phyloP scores from a whole-genome alignment of 1,140 invertebrate genomes.

The Gyrodactylus bullatarudis region DNA sequence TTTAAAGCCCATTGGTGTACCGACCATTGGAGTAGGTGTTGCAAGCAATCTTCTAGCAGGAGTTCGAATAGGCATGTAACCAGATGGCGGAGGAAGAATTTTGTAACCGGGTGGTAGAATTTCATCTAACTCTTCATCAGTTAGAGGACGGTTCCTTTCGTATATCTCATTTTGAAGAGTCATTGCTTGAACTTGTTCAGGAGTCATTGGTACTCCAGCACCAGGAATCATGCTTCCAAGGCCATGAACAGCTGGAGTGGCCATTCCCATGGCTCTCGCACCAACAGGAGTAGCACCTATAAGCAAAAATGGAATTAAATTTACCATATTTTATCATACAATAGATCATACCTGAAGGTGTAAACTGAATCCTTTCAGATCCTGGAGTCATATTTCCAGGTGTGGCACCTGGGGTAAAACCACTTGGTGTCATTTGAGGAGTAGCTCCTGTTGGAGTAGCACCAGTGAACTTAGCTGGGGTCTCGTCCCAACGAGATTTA shows the following conservation, averaged over 20 bases:
- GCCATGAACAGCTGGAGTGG: constrained; percentile 35
- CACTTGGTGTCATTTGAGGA: constrained; percentile 12
- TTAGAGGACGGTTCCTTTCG: constrained; percentile 65
- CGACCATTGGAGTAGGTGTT: constrained; percentile 65
- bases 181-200: constrained; percentile 83
- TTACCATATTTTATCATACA: too few species aligned
- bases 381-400: constrained; percentile 11
- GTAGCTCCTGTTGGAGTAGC: constrained; percentile 16
- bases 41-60: constrained; percentile 78
- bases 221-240: not conserved
- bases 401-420: constrained; percentile 25
- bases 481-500: constrained; percentile 78
- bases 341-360: too few species aligned
- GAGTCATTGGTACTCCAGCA: constrained; percentile 53
- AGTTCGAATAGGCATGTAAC: constrained; percentile 79
- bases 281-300: constrained; percentile 49
- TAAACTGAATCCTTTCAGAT: constrained; percentile 9
- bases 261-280: constrained; percentile 76
- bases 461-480: constrained; percentile 25
- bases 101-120: constrained; percentile 94
- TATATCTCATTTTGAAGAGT: constrained; percentile 97
- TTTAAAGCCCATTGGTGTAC: constrained; percentile 68
- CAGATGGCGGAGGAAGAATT: constrained; percentile 59
- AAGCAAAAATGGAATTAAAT: constrained; percentile 11
- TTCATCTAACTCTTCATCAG: constrained; percentile 78